phyloP scores from a whole-genome alignment of 2,113 vertebrate genomes.

The Thalassoma bifasciatum region DNA sequence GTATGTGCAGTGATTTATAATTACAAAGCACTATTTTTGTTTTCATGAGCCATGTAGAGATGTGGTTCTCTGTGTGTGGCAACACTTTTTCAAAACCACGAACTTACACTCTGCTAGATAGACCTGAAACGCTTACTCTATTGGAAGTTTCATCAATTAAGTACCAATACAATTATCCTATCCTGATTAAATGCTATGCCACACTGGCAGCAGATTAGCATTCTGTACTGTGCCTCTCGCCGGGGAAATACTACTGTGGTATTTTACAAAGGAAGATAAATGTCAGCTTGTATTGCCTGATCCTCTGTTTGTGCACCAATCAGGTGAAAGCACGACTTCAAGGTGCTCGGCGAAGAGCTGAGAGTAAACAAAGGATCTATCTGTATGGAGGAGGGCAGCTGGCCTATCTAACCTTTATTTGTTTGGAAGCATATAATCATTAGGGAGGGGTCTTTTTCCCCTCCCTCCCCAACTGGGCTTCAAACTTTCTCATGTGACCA shows the following conservation, averaged over 20 bases:
- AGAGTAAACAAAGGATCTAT: constrained; percentile 58
- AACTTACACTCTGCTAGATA: constrained; percentile 53
- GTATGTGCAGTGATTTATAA: constrained; percentile 63
- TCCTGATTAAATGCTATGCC: constrained; percentile 67
- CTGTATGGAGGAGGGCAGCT: constrained; percentile 38
- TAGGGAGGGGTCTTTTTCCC: constrained; percentile 54
- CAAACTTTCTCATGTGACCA: constrained; percentile 69
- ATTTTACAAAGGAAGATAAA: constrained; percentile 74
- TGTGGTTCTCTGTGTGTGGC: constrained; percentile 36
- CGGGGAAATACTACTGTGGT: constrained; percentile 54
- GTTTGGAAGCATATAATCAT: constrained; percentile 60
- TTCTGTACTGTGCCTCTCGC: constrained; percentile 42
- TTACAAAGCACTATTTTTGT: constrained; percentile 61
- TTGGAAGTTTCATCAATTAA: constrained; percentile 75
- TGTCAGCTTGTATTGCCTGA: constrained; percentile 66
- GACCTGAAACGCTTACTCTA: constrained; percentile 74
- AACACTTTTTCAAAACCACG: constrained; percentile 54
- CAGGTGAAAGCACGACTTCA: constrained; percentile 51
- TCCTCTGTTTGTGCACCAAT: constrained; percentile 55
- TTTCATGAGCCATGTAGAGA: constrained; percentile 52
- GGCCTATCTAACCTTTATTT: constrained; percentile 58
- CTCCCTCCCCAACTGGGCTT: constrained; percentile 55
- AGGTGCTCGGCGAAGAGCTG: constrained; percentile 46
- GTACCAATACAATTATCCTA: constrained; percentile 69
- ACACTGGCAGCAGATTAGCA: constrained; percentile 59